Percentiles rank a stretch among this genome's conserved stretches.
These are phyloP conservation scores for Colletes latitarsis DNA, from an alignment of 1,140 invertebrate species.

Conservation along the genomic window DNA sequence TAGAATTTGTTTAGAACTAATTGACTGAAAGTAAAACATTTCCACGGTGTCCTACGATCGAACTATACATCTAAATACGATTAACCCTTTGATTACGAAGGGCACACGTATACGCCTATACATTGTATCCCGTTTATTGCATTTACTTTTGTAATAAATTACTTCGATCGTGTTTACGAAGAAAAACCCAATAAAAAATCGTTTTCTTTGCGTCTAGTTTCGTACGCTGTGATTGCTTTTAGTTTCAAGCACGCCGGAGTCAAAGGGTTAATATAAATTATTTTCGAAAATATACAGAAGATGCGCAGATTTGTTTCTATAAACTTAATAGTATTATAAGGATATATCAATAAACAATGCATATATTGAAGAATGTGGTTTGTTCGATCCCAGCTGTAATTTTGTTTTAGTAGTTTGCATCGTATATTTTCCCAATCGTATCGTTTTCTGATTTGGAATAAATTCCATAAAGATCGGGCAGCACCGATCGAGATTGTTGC, in stretches of 20 bases:
- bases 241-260: too few relatives aligned
- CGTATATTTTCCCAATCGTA: not conserved
- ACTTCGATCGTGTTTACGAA: too few relatives aligned
- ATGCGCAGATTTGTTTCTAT: constrained; percentile 22
- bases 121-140: too few relatives aligned
- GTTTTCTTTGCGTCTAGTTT: too few relatives aligned
- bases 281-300: constrained; percentile 49
- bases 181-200: too few relatives aligned
- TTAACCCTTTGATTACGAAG: not conserved
- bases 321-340: constrained; percentile 29
- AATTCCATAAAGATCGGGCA: not conserved
- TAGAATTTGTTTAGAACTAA: not conserved
- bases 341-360: constrained; percentile 48
- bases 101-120: too few relatives aligned
- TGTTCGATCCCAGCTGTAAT: not conserved
- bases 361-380: not conserved
- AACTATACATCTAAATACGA: constrained; percentile 3
- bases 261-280: constrained; percentile 38
- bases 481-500: constrained; percentile 10
- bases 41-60: not conserved
- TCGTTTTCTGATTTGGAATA: constrained; percentile 18
- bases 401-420: not conserved
- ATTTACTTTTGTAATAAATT: too few relatives aligned
- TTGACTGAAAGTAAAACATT: constrained; percentile 27
- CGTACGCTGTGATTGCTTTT: too few relatives aligned